Evolutionary conservation across 1,140 invertebrate genomes (phyloP), one percentile per base, ranked within the genome.

Genomic region (Drosophila ananassae): DNA sequence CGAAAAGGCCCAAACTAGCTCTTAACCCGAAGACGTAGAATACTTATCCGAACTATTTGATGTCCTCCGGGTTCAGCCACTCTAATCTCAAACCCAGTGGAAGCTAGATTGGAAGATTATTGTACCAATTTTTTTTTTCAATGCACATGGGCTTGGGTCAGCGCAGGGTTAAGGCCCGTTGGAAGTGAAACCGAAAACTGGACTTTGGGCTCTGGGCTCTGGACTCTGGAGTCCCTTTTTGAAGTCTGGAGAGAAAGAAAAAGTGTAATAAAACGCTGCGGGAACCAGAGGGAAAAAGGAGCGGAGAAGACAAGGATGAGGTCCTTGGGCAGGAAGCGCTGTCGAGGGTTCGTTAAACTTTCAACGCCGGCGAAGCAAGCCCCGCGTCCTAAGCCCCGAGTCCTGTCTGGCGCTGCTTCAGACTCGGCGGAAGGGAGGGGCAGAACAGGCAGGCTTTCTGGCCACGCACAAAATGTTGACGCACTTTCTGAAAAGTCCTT

Each of bases 381-480:
- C 34, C 34, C 59, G 68, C 50, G 69, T 73, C 64, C 64, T 67
- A 37, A 37, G 34, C 34, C 34, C 34, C 21, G 69, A 73, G 59
- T 79, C 57, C 57, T 39, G 56, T 48, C 24, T 64, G 71, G 62
- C 57, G 50, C 55, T 60, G 68, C 78, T 79, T 72, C 78, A 63
- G 74, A 21, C 79, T 89, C 56, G 76, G 83, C 13, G 28, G 34
- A 21, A 41, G 22, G 32, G 2, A 28, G 21, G 32, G 12, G 2
- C 3, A 24, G 6, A 7, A 28, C 34, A 37, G 37, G 22, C 52
- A 46, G 25, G 83, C 79, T 87, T 87, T 79, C 82, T 87, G 79
- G 79, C 83, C 79, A 87, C 83, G 83, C 83, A 87, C 83, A 87
- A 89, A 87, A 87, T 83, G 83, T 89, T 83, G 76, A 87, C 83